phyloP scores from a whole-genome alignment of 37 sponge, comb jelly and placozoan genomes.

The Theonella swinhoei region DNA sequence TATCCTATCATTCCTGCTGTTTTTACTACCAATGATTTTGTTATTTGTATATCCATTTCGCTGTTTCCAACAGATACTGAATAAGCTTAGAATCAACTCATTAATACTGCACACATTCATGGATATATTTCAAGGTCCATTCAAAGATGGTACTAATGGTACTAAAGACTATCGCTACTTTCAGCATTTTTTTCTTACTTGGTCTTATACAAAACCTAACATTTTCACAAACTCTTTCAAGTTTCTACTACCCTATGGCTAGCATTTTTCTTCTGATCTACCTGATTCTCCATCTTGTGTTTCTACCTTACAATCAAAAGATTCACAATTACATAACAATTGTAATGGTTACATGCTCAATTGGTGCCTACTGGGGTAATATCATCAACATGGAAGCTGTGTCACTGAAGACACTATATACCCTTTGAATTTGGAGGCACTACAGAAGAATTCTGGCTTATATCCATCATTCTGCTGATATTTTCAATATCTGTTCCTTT shows the following conservation, averaged over 20 bases:
- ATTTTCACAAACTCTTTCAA: background rate
- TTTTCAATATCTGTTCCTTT: too few relatives aligned
- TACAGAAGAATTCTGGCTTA: too few relatives aligned
- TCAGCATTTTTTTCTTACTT: background rate
- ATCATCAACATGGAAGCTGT: too few relatives aligned
- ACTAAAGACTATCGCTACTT: background rate
- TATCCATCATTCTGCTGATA: too few relatives aligned
- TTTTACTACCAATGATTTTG: background rate
- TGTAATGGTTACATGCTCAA: too few relatives aligned
- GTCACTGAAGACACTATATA: too few relatives aligned
- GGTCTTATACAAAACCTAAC: background rate
- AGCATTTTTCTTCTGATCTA: background rate
- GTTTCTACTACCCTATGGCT: background rate
- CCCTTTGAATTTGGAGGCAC: too few relatives aligned
- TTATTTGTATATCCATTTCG: background rate
- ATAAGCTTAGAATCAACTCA: background rate
- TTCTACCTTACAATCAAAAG: background rate
- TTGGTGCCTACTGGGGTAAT: too few relatives aligned
- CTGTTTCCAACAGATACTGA: background rate
- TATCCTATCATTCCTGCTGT: background rate
- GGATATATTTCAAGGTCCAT: background rate
- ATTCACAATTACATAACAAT: background rate
- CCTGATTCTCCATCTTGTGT: background rate
- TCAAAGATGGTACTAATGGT: background rate
- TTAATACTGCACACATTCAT: background rate